phyloP scores from a whole-genome alignment of 2,797 vertebrate genomes.

The Novumbra hubbsi region DNA sequence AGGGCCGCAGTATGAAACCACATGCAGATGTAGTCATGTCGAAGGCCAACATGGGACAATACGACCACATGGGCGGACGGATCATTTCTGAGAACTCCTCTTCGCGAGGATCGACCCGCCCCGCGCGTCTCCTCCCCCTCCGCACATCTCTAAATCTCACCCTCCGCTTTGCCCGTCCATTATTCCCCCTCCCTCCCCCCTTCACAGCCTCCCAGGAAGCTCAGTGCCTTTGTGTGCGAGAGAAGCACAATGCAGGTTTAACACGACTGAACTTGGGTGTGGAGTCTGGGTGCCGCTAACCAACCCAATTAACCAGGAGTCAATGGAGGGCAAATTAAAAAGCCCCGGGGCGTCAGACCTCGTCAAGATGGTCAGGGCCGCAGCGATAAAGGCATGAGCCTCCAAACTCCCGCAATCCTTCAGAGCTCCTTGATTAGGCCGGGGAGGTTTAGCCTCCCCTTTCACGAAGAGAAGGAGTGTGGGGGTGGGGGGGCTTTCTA shows the following conservation, averaged over 20 bases:
- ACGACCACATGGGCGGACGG: not conserved
- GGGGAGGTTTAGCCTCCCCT: conserved; percentile 62
- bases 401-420: conserved; percentile 51
- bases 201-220: conserved; percentile 49
- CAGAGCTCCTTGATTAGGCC: conserved; percentile 69
- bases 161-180: not conserved
- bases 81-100: not conserved
- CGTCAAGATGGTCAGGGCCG: conserved; percentile 67
- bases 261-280: conserved; percentile 66
- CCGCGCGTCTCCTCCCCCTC: conserved; percentile 4
- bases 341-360: conserved; percentile 62
- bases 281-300: conserved; percentile 69
- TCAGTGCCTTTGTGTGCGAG: conserved; percentile 54
- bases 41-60: not conserved
- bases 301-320: conserved; percentile 79
- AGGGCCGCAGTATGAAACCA: not conserved
- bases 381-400: conserved; percentile 66
- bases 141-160: not conserved
- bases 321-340: conserved; percentile 82
- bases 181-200: conserved; percentile 31
- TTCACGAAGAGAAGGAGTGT: conserved; percentile 57
- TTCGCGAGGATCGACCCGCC: not conserved
- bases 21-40: not conserved
- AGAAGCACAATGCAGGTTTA: conserved; percentile 69
- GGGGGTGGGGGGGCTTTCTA: conserved; percentile 53